Evolutionary conservation across 2,113 vertebrate genomes (phyloP).

Genomic region (Strigops habroptila): DNA sequence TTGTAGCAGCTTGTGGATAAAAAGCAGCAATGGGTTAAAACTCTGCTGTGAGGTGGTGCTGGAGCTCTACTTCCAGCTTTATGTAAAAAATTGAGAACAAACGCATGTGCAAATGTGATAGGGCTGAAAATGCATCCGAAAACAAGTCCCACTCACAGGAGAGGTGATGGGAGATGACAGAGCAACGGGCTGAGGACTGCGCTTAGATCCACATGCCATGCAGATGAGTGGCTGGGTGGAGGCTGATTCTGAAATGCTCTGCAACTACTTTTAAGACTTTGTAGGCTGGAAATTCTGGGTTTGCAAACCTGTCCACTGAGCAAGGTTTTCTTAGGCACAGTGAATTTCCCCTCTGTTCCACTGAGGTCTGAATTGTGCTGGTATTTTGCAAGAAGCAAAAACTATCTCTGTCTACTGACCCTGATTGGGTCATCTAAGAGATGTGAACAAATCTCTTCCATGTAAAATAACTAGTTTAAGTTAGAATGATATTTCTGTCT

Average conservation of each 20-base stretch:
- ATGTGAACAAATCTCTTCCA: neutral
- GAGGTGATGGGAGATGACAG: neutral
- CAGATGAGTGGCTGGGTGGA: neutral
- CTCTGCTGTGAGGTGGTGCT: neutral
- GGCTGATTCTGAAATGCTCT: neutral
- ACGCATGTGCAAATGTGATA: neutral
- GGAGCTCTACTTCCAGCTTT: neutral
- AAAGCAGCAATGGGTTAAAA: neutral
- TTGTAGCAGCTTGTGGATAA: accelerated
- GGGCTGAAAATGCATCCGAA: neutral
- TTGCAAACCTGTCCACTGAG: neutral
- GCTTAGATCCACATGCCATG: neutral
- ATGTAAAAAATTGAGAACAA: neutral
- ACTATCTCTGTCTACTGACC: neutral
- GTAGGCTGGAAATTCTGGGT: neutral
- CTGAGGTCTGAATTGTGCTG: neutral
- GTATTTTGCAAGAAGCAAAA: neutral
- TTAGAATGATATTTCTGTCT: neutral
- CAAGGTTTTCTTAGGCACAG: neutral
- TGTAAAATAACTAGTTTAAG: neutral
- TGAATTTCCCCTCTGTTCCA: neutral
- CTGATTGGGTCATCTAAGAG: neutral
- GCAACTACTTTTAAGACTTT: neutral
- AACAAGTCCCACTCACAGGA: neutral
- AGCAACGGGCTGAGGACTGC: neutral